phyloP scores from a whole-genome alignment of 2,888 invertebrate genomes.

The Neocrepidodera transversa region DNA sequence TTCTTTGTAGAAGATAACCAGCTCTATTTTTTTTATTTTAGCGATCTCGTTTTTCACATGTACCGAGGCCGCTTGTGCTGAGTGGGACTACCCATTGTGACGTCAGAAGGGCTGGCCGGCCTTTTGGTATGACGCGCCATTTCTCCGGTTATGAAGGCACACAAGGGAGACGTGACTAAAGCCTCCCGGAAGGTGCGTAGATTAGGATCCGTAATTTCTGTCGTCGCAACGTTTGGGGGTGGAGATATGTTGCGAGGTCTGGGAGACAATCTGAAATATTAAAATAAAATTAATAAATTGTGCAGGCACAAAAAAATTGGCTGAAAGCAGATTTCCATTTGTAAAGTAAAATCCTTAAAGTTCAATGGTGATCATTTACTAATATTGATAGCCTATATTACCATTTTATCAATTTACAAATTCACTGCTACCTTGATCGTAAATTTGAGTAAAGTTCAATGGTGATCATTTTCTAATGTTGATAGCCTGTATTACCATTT shows the following conservation, averaged over 20 bases:
- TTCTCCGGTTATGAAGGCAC: slow-evolving; percentile 76
- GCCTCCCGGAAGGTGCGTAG: slow-evolving; percentile 79
- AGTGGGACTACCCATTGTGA: slow-evolving; percentile 80
- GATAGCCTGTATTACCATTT: too few species aligned
- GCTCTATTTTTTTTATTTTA: slow-evolving; percentile 1
- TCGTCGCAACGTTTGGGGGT: slow-evolving; percentile 54
- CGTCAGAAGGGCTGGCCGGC: slow-evolving; percentile 73
- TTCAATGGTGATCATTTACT: too few species aligned
- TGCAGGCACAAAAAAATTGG: too few species aligned
- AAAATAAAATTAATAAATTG: too few species aligned
- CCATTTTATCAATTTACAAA: too few species aligned
- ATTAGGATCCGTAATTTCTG: slow-evolving; percentile 63
- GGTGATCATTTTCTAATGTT: too few species aligned
- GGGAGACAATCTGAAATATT: slow-evolving; percentile 41
- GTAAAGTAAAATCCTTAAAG: too few species aligned
- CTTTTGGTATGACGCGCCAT: slow-evolving; percentile 77
- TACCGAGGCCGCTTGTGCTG: slow-evolving; percentile 76
- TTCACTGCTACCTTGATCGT: too few species aligned
- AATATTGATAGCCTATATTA: too few species aligned
- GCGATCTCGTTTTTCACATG: slow-evolving; percentile 63
- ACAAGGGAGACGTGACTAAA: slow-evolving; percentile 67
- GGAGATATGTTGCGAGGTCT: slow-evolving; percentile 63
- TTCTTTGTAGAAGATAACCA: slow-evolving; percentile 13
- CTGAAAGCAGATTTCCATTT: too few species aligned
- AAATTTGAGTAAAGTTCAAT: too few species aligned